phyloP scores from a whole-genome alignment of 2,797 vertebrate genomes.

The Smutsia gigantea region DNA sequence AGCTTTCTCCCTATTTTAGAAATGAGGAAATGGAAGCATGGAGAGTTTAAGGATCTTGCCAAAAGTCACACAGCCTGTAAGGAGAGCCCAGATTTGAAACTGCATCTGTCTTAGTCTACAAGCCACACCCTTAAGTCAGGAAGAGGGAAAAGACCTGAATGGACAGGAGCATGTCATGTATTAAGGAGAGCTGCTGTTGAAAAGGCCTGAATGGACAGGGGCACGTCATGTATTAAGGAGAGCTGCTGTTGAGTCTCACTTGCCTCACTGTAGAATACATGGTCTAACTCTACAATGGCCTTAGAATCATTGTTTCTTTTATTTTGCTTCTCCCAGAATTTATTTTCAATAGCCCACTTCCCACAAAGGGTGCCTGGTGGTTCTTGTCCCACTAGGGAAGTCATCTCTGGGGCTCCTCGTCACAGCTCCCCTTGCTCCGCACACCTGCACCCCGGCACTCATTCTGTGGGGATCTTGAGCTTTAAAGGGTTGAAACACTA shows the following conservation, averaged over 20 bases:
- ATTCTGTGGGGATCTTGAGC: background rate
- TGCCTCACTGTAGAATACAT: no score
- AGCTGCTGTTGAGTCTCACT: background rate
- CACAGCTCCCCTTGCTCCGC: background rate
- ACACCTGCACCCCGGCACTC: background rate
- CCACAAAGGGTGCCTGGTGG: background rate
- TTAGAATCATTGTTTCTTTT: background rate
- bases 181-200: background rate
- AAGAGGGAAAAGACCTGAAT: background rate
- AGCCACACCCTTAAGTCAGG: background rate
- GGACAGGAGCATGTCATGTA: no score
- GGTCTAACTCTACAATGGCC: background rate
- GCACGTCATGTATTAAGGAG: no score
- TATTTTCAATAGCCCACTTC: background rate
- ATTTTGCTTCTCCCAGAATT: background rate
- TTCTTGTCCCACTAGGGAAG: background rate
- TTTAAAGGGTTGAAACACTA: background rate
- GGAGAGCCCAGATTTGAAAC: background rate
- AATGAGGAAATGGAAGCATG: background rate
- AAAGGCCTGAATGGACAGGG: no score
- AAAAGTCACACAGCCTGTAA: background rate
- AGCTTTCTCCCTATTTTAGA: background rate
- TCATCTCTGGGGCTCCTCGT: background rate
- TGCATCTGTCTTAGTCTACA: background rate
- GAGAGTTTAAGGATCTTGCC: background rate